Conservation (phyloP, 1,140 invertebrate species). For the Notospermus geniculatus region DNA sequence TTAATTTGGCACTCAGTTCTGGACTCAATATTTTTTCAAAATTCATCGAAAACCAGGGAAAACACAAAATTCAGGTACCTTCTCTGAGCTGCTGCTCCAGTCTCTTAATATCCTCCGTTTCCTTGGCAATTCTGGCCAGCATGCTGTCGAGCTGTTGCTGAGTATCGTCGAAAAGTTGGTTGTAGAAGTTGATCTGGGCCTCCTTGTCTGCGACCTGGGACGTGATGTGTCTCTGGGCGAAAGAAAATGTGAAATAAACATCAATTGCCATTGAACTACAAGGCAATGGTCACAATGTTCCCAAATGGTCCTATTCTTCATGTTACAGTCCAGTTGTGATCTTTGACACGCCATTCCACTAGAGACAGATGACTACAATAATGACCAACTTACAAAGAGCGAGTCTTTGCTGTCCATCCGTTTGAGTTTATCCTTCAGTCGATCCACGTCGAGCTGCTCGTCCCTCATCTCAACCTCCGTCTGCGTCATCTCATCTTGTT, state of each 20-base stretch:
- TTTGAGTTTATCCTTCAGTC: slow-evolving; percentile 37
- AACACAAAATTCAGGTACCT: slow-evolving; percentile 31
- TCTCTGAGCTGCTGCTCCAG: slow-evolving; percentile 44
- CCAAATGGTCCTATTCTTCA: too few relatives aligned
- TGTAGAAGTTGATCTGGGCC: slow-evolving; percentile 41
- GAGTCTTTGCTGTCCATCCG: slow-evolving; percentile 33
- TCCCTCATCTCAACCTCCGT: slow-evolving; percentile 30
- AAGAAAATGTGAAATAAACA: neutral
- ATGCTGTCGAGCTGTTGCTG: slow-evolving; percentile 43
- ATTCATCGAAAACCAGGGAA: too few relatives aligned
- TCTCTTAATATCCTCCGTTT: slow-evolving; percentile 47
- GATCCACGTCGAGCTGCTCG: slow-evolving; percentile 32
- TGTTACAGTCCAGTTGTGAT: too few relatives aligned
- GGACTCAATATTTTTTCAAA: too few relatives aligned
- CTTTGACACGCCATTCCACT: too few relatives aligned
- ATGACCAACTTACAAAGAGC: slow-evolving; percentile 47
- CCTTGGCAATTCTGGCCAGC: slow-evolving; percentile 40
- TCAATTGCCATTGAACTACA: too few relatives aligned
- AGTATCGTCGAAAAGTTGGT: slow-evolving; percentile 37
- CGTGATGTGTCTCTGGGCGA: slow-evolving; percentile 33
- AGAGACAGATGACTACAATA: too few relatives aligned
- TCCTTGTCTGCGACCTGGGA: slow-evolving; percentile 47
- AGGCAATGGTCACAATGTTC: too few relatives aligned
- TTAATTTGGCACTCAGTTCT: too few relatives aligned
- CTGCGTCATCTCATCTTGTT: slow-evolving; percentile 46